phyloP scores from a whole-genome alignment of 2,113 vertebrate genomes.

The Salminus brasiliensis region DNA sequence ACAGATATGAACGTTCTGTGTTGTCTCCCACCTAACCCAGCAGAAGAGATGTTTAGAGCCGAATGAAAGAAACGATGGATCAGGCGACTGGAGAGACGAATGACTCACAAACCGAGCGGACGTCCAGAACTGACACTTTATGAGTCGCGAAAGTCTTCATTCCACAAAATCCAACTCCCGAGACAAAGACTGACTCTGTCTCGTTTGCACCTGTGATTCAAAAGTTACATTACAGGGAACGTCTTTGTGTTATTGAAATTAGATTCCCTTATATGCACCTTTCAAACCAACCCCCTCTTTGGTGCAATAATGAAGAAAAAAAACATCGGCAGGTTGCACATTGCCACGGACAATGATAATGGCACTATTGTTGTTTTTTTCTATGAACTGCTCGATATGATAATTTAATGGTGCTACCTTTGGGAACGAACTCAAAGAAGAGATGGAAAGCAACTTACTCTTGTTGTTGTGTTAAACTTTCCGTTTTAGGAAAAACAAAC shows the following conservation, averaged over 20 bases:
- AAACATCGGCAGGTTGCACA: slow-evolving; percentile 55
- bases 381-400: slow-evolving; percentile 53
- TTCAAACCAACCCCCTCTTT: slow-evolving; percentile 41
- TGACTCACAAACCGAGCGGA: slow-evolving; percentile 20
- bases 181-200: slow-evolving; percentile 40
- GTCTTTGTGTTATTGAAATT: slow-evolving; percentile 52
- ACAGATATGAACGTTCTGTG: slow-evolving; percentile 47
- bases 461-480: slow-evolving; percentile 54
- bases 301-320: slow-evolving; percentile 48
- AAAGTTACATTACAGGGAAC: slow-evolving; percentile 55
- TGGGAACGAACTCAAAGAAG: slow-evolving; percentile 58
- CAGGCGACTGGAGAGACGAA: slow-evolving; percentile 47
- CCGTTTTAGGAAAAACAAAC: slow-evolving; percentile 66
- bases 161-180: slow-evolving; percentile 47
- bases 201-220: slow-evolving; percentile 60
- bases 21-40: slow-evolving; percentile 40
- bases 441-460: slow-evolving; percentile 52
- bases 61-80: slow-evolving; percentile 50
- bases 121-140: slow-evolving; percentile 39
- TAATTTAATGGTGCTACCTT: slow-evolving; percentile 64
- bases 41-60: slow-evolving; percentile 51
- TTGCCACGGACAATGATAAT: slow-evolving; percentile 60
- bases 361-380: slow-evolving; percentile 63
- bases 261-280: slow-evolving; percentile 61
- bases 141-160: slow-evolving; percentile 41